Conservation (phyloP, 2,888 invertebrate species). For the Dryocosmus kuriphilus region DNA sequence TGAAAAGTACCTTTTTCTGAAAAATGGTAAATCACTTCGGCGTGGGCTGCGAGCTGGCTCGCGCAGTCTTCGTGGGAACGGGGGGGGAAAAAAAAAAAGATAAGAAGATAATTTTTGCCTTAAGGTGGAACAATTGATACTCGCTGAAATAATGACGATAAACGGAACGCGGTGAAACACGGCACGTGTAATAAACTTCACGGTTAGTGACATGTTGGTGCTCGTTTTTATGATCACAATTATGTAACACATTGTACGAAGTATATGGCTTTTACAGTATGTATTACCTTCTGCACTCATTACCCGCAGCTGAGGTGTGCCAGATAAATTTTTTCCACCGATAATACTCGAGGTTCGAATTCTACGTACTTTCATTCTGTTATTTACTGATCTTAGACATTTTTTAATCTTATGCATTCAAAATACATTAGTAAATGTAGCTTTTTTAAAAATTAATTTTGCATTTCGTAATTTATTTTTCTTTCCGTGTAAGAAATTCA, state of each 20-base stretch:
- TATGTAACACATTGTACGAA: constrained; percentile 22
- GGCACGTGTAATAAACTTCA: constrained; percentile 39
- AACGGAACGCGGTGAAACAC: constrained; percentile 24
- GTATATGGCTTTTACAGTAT: constrained; percentile 16
- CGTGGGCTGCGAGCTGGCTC: background rate
- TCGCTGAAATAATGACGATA: constrained; percentile 41
- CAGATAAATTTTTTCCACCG: background rate
- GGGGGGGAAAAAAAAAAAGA: background rate
- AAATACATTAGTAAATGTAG: too few relatives aligned
- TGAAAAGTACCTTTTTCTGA: constrained; percentile 28
- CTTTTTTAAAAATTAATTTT: too few relatives aligned
- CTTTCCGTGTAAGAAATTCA: background rate
- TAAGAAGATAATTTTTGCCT: constrained; percentile 27
- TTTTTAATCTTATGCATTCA: too few relatives aligned
- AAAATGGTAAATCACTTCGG: constrained; percentile 6
- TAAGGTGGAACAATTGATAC: constrained; percentile 37
- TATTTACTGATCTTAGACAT: background rate
- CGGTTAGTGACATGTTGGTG: constrained; percentile 36
- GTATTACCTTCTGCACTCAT: constrained; percentile 13
- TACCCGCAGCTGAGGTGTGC: constrained; percentile 11
- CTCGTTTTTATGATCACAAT: constrained; percentile 33
- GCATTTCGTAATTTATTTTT: background rate
- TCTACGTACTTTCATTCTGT: background rate
- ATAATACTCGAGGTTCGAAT: background rate
- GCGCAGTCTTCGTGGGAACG: constrained; percentile 30